Percentiles rank a stretch among this genome's conserved stretches.
phyloP scores from a whole-genome alignment of 2,888 invertebrate species.

The Hanleya hanleyi region DNA sequence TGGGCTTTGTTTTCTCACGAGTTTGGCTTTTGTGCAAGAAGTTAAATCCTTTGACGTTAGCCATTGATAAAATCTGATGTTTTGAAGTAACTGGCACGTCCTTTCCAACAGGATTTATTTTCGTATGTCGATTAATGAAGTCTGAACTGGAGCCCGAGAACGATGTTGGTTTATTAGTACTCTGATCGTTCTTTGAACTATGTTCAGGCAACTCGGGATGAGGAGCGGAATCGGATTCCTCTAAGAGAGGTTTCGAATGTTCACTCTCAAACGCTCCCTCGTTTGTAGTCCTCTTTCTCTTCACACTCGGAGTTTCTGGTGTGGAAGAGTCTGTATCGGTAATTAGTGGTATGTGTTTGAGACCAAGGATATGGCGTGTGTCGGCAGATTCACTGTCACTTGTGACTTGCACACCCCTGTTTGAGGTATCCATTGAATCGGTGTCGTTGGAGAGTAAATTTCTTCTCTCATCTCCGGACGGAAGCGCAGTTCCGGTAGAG shows the following conservation, averaged over 20 bases:
- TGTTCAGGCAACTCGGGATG: not conserved
- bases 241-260: not conserved
- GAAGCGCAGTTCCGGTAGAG: not conserved
- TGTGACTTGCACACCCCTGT: conserved; percentile 7
- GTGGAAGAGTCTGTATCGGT: conserved; percentile 41
- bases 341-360: conserved; percentile 16
- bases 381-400: conserved; percentile 18
- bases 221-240: not conserved
- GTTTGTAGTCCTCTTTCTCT: not conserved
- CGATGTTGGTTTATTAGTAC: not conserved
- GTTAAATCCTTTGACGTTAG: conserved; percentile 11
- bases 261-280: not conserved
- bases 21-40: not conserved
- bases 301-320: not conserved
- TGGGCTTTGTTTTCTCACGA: conserved; percentile 15
- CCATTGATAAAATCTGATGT: not conserved
- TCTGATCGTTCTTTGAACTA: not conserved
- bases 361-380: conserved; percentile 8
- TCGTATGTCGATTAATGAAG: not conserved
- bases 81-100: not conserved
- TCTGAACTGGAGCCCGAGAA: not conserved
- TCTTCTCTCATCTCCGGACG: conserved; percentile 41
- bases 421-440: conserved; percentile 36
- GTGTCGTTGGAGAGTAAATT: conserved; percentile 50
- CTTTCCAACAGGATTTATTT: not conserved